Evolutionary conservation across 1,140 invertebrate genomes (phyloP).

Genomic region (Drosophila virilis): DNA sequence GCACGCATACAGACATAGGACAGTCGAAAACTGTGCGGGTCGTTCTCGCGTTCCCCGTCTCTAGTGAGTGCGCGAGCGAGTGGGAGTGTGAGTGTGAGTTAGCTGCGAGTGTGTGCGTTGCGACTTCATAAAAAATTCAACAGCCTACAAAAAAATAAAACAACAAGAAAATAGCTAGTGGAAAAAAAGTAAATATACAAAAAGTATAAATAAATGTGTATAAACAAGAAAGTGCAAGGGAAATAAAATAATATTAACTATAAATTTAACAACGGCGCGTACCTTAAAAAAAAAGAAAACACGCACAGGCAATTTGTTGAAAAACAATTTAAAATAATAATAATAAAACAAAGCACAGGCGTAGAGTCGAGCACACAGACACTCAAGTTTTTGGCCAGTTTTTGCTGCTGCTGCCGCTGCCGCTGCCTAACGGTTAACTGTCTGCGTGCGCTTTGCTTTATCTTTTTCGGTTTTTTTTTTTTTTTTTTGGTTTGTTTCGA

Average conservation of each 20-base stretch:
- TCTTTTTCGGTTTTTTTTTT: constrained; percentile 58
- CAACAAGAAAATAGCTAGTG: constrained; percentile 45
- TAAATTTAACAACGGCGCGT: constrained; percentile 29
- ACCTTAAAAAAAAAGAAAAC: constrained; percentile 1
- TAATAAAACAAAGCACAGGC: constrained; percentile 9
- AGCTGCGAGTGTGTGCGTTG: constrained; percentile 28
- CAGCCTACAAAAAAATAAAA: constrained; percentile 61
- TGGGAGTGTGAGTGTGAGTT: constrained; percentile 15
- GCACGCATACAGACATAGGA: constrained; percentile 36
- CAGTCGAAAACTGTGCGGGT: constrained; percentile 53
- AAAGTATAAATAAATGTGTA: constrained; percentile 42
- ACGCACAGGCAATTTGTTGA: constrained; percentile 15
- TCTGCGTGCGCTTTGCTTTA: constrained; percentile 52
- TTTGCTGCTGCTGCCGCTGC: constrained; percentile 11
- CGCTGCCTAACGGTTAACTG: constrained; percentile 42
- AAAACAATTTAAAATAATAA: constrained; percentile 16
- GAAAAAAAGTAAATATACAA: constrained; percentile 25
- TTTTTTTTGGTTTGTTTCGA: constrained; percentile 66
- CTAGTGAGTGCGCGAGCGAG: constrained; percentile 12
- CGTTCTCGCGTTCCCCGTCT: constrained; percentile 7
- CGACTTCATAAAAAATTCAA: constrained; percentile 76
- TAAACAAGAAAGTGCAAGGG: constrained; percentile 24
- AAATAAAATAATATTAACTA: constrained; percentile 42
- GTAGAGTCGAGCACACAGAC: constrained; percentile 16
- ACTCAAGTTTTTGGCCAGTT: constrained; percentile 26